phyloP scores from a whole-genome alignment of 1,140 invertebrate species.

The Drosophila setifemur region DNA sequence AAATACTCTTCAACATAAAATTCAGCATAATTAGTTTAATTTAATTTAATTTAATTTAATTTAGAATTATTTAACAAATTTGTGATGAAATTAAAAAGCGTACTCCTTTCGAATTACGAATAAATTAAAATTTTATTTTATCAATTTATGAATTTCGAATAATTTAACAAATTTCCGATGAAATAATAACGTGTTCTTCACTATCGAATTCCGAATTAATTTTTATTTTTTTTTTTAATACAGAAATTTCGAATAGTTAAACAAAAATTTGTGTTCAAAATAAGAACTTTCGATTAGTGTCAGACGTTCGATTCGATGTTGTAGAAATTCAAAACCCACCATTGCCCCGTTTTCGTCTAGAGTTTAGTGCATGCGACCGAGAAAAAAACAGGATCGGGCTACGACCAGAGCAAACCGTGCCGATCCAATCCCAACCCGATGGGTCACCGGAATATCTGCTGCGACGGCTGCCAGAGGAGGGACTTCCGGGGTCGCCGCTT shows the following conservation, averaged over 20 bases:
- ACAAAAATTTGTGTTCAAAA: not conserved
- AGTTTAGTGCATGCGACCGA: constrained; percentile 7
- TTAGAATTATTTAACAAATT: no score
- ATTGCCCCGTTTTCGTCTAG: constrained; percentile 3
- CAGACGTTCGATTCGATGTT: not conserved
- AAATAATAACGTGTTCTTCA: no score
- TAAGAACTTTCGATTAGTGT: not conserved
- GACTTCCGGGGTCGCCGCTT: constrained; percentile 54
- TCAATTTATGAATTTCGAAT: no score
- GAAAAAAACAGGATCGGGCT: not conserved
- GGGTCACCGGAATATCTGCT: constrained; percentile 54
- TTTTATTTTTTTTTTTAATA: not conserved
- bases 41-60: no score
- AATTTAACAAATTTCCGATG: no score
- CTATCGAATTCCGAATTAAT: no score
- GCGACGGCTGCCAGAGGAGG: constrained; percentile 53
- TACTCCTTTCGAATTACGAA: no score
- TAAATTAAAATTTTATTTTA: no score
- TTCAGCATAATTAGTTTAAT: no score
- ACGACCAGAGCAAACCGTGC: not conserved
- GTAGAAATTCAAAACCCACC: constrained; percentile 10
- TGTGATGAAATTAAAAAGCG: no score
- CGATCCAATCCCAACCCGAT: not conserved
- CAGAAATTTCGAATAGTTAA: not conserved
- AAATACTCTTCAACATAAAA: no score